phyloP scores from a whole-genome alignment of 1,140 invertebrate species.

The roundworm (Caenorhabditis elegans) region WBcel235 BX284603.4:10509001-10509500 shows the following conservation, averaged over 20 bases:
- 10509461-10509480: no score
- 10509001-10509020: conserved; percentile 99
- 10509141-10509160: no score
- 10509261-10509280: conserved; percentile 85
- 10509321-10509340: conserved; percentile 93
- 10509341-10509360: conserved; percentile 94
- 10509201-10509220: conserved; percentile 75
- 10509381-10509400: conserved; percentile 91
- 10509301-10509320: conserved; percentile 70
- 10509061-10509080: background rate
- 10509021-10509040: conserved; percentile 83
- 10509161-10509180: no score
- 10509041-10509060: conserved; percentile 53
- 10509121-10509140: no score
- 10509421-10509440: no score
- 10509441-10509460: no score
- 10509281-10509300: conserved; percentile 73
- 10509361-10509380: conserved; percentile 90
- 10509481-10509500: no score
- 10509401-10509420: conserved; percentile 86
- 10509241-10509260: conserved; percentile 75
- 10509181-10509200: background rate
- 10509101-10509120: no score
- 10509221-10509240: conserved; percentile 80
- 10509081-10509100: background rate